Conservation (phyloP, 30 jellyfish, hydroid and myxozoan species). For the Catostylus mosaicus region DNA sequence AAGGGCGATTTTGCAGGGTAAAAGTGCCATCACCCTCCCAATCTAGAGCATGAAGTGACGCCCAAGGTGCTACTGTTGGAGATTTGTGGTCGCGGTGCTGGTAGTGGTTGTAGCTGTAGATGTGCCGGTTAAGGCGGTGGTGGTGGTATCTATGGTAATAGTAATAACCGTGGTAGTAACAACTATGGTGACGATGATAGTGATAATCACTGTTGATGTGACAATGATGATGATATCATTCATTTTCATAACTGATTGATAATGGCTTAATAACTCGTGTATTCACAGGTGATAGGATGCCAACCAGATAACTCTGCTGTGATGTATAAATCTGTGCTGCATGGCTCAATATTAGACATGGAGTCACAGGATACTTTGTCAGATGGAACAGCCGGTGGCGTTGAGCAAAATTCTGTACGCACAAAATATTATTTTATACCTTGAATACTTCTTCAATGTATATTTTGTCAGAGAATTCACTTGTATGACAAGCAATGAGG, state of each 20-base stretch:
- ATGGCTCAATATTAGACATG: constrained; percentile 64
- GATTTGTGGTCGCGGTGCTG: no score
- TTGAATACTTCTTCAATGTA: no score
- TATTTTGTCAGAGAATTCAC: no score
- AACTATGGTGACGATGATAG: background rate
- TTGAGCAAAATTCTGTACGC: constrained; percentile 75
- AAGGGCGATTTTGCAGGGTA: no score
- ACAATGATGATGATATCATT: background rate
- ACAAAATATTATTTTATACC: no score
- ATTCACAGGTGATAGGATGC: constrained; percentile 64
- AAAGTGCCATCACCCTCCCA: no score
- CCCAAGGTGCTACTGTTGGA: no score
- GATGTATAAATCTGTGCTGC: constrained; percentile 45
- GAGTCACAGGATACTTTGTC: constrained; percentile 75
- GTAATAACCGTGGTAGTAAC: background rate
- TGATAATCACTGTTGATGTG: background rate
- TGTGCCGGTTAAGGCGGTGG: no score
- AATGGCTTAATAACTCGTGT: background rate
- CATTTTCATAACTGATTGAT: background rate
- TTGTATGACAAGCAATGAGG: no score
- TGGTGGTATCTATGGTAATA: background rate
- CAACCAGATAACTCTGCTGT: constrained; percentile 65
- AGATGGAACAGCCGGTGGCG: constrained; percentile 87
- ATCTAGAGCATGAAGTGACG: no score
- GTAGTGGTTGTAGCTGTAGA: no score